Conservation (phyloP, 1,140 invertebrate genomes). For the Cydia pomonella region DNA sequence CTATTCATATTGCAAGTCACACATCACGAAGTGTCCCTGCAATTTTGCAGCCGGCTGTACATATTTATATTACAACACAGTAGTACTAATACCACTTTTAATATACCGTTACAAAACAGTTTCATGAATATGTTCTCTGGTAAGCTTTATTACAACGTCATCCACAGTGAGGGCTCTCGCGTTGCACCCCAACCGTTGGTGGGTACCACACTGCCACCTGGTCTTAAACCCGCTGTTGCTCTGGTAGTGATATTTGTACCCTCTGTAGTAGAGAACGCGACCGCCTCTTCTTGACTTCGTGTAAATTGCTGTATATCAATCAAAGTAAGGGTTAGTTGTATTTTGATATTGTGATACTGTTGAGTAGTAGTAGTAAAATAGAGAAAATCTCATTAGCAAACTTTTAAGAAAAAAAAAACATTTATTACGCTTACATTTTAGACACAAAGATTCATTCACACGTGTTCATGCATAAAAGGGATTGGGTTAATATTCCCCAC, state of each 20-base stretch:
- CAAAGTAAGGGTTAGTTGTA: neutral
- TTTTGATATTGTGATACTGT: neutral
- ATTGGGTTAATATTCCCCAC: too few relatives aligned
- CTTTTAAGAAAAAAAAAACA: too few relatives aligned
- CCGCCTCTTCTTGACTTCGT: neutral
- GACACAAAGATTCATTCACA: too few relatives aligned
- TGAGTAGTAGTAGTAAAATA: too few relatives aligned
- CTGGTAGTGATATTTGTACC: conserved; percentile 37
- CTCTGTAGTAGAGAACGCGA: conserved; percentile 18
- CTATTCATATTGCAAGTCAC: too few relatives aligned
- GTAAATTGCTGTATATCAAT: neutral
- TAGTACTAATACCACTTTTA: too few relatives aligned
- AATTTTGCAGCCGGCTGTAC: too few relatives aligned
- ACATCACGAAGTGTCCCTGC: too few relatives aligned
- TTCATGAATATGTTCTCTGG: conserved; percentile 35
- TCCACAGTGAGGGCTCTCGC: conserved; percentile 32
- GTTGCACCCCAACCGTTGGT: conserved; percentile 37
- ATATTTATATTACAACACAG: too few relatives aligned
- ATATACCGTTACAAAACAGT: neutral
- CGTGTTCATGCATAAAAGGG: too few relatives aligned
- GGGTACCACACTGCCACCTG: conserved; percentile 41
- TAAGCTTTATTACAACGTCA: conserved; percentile 22
- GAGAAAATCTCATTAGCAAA: too few relatives aligned
- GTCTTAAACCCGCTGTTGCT: conserved; percentile 30
- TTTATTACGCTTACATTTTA: too few relatives aligned